A percentile compares a stretch with the other conserved stretches of the same genome.
These are phyloP conservation scores for Rhagoletis pomonella DNA, from an alignment of 1,140 invertebrate species.

Conservation along the genomic window DNA sequence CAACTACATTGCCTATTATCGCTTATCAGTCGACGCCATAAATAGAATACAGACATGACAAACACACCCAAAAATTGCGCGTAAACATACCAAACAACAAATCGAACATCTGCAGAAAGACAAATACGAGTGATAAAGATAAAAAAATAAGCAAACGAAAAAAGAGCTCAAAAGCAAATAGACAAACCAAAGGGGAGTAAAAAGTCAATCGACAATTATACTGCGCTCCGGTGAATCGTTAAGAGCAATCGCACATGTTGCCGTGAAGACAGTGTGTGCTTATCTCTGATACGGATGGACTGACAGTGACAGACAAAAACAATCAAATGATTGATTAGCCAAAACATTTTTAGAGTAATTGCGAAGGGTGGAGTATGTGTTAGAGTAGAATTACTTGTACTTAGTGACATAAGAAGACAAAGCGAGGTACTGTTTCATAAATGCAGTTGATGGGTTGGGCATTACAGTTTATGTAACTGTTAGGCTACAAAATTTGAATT, in stretches of 20 bases:
- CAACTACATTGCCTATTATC: not conserved
- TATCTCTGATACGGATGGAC: not conserved
- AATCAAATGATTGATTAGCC: conserved; percentile 48
- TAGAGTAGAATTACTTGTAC: not conserved
- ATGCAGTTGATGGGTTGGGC: not conserved
- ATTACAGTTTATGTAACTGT: not conserved
- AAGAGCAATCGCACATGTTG: not conserved
- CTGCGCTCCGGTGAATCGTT: not conserved
- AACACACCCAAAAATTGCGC: not conserved
- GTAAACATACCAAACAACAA: not conserved
- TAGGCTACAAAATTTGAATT: not conserved
- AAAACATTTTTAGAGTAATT: conserved; percentile 38
- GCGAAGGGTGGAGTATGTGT: not conserved
- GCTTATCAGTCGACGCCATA: not conserved
- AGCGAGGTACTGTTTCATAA: not conserved
- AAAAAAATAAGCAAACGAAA: not conserved
- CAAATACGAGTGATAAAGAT: not conserved
- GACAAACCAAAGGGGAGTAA: not conserved
- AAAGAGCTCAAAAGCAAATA: not conserved
- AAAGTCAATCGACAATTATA: not conserved
- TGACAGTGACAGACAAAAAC: conserved; percentile 35
- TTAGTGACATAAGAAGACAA: not conserved
- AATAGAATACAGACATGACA: not conserved
- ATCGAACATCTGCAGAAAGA: not conserved
- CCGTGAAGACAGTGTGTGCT: not conserved